These are phyloP conservation scores for Micoletzkya japonica DNA, from an alignment of 2,888 invertebrate genomes.

Conservation along the genomic window DNA sequence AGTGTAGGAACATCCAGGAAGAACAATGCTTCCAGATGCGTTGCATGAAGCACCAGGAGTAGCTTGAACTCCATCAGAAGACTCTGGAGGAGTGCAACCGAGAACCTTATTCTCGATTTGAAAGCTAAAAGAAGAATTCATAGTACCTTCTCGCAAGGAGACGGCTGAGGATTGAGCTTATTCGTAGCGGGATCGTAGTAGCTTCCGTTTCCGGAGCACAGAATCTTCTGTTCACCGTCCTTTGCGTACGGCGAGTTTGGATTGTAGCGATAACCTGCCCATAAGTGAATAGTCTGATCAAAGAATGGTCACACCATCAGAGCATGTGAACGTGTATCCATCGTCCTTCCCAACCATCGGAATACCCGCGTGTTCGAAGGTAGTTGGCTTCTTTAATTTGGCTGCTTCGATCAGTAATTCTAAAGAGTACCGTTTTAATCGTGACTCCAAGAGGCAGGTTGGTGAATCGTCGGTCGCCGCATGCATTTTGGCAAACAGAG, in stretches of 20 bases:
- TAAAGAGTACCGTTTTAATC: not conserved
- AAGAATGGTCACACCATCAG: not conserved
- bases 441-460: conserved; percentile 14
- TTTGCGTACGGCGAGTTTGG: conserved; percentile 13
- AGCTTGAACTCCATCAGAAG: not conserved
- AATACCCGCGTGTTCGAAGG: not conserved
- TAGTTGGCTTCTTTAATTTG: conserved; percentile 3
- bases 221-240: not conserved
- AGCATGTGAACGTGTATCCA: conserved; percentile 3
- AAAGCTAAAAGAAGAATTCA: not conserved
- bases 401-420: not conserved
- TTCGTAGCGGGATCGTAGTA: conserved; percentile 13
- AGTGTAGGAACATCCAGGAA: conserved; percentile 19
- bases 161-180: not conserved
- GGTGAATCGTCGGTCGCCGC: not conserved
- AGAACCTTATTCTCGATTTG: not conserved
- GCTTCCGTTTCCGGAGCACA: conserved; percentile 13
- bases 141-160: conserved; percentile 19
- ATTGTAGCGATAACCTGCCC: conserved; percentile 17
- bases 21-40: not conserved
- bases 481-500: conserved; percentile 7
- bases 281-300: not conserved
- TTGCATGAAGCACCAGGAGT: not conserved
- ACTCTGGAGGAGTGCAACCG: conserved; percentile 8
- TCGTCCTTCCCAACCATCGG: not conserved